Conservation (phyloP, 2,113 vertebrate species). For the Hippocampus guttulatus region DNA sequence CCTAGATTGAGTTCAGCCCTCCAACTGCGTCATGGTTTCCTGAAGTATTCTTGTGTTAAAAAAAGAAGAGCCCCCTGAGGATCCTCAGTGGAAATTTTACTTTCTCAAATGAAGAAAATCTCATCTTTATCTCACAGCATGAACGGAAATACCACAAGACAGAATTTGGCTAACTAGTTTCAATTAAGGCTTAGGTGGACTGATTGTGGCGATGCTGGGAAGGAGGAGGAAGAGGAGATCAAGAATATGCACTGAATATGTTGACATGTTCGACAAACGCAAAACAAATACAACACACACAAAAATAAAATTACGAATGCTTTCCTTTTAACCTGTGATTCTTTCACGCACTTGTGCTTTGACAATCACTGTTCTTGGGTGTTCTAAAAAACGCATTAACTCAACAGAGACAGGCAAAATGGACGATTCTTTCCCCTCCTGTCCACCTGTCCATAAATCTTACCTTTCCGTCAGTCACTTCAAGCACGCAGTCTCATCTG, state of each 20-base stretch:
- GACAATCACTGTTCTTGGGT: no score
- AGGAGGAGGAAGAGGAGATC: background rate
- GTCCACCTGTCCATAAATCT: background rate
- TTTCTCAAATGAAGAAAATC: conserved; percentile 26
- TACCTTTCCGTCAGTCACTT: background rate
- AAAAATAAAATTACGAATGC: no score
- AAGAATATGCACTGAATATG: background rate
- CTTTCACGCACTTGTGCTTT: no score
- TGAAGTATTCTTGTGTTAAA: conserved; percentile 25
- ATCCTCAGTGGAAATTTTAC: conserved; percentile 61
- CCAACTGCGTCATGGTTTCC: conserved; percentile 69
- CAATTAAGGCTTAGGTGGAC: conserved; percentile 19
- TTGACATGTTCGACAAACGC: background rate
- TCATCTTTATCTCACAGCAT: conserved; percentile 31
- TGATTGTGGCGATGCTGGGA: background rate
- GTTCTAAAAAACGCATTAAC: background rate
- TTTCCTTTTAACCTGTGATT: no score
- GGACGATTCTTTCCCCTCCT: background rate
- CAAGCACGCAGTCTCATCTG: conserved; percentile 32
- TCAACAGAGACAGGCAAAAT: background rate
- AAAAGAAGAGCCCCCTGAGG: conserved; percentile 23
- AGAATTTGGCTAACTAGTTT: background rate
- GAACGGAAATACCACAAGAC: conserved; percentile 40
- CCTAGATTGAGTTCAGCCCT: conserved; percentile 59
- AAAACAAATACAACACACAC: no score